Base-by-base conservation (phyloP, 2,888 invertebrate genomes). In the Adineta ricciae region DNA sequence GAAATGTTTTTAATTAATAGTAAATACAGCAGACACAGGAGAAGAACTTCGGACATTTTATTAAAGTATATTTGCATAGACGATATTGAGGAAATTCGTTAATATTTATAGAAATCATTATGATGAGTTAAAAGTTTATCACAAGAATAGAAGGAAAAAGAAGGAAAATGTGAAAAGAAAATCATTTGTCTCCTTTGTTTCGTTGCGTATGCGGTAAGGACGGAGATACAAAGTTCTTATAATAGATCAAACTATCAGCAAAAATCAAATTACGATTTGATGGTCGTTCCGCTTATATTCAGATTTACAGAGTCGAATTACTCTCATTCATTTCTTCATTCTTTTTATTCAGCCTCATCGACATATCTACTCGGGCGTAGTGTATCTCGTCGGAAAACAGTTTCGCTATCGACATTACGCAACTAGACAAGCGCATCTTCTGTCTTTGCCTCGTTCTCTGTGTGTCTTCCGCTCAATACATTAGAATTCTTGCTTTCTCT, bases 261-360 rank as follows among this genome's bases (percentile, higher is more conserved):
- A 27, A 64, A 64, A 64, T 64, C 36, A 64, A 64, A 64, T 64
- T 64, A 64, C 32, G 64, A 64, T 64, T 64, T 64, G 64, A 64
- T 64, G 64, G 32, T 64, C 64, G 64, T 64, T 64, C 64, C 64
- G 64, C 64, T 27, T 64, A 64, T 8, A 32, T 64, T 14, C 64
- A 32, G 14, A 64, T 32, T 7, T 16, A 64, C 16, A 64, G 64
- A 36, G 64, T 64, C 64, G 16, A 64, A 64, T 64, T 64, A 64
- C 64, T 64, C 64, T 64, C 32, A 36, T 64, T 64, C 32, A 27
- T 64, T 64, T 27, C 27, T 32, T 64, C 64, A 36, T 64, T 50
- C 50, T 56, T 56, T 56, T 64, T 64, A n/a, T n/a, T 64, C 32
- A 32, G 32, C 64, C 64, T 64, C 64, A 64, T 32, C 64, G 64